Conservation (phyloP, 2,797 vertebrate genomes). For the Acanthurus tractus region DNA sequence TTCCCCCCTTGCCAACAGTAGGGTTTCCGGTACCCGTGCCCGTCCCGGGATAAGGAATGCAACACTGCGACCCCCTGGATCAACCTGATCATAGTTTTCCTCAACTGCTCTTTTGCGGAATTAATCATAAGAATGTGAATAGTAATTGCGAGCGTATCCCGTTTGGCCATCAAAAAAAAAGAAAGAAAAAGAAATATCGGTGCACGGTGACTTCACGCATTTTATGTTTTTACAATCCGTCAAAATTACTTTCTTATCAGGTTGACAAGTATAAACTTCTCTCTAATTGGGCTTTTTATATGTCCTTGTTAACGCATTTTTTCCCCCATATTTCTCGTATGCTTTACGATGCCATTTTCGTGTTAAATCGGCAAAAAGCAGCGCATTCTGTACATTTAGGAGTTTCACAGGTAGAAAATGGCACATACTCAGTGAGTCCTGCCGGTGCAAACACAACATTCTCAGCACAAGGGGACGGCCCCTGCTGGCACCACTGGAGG, state of each 20-base stretch:
- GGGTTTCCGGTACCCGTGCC: constrained; percentile 71
- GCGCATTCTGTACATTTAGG: neutral
- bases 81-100: constrained; percentile 19
- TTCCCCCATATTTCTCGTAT: no score
- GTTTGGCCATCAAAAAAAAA: neutral
- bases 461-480: neutral
- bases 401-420: constrained; percentile 5
- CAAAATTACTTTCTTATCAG: neutral
- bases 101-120: neutral
- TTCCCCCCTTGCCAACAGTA: constrained; percentile 10
- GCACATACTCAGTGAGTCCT: constrained; percentile 1
- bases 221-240: neutral
- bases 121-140: neutral
- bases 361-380: no score
- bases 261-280: neutral
- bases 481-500: constrained; percentile 16
- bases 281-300: neutral
- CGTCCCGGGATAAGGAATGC: constrained; percentile 45
- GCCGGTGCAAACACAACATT: neutral
- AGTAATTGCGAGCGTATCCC: neutral
- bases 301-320: no score
- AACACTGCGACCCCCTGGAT: constrained; percentile 82
- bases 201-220: neutral
- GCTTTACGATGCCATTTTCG: no score
- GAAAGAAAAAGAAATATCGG: neutral